A percentile compares a stretch with the other conserved stretches of the same genome.
phyloP scores from a whole-genome alignment of 2,888 invertebrate species.

The Papilio elwesi region DNA sequence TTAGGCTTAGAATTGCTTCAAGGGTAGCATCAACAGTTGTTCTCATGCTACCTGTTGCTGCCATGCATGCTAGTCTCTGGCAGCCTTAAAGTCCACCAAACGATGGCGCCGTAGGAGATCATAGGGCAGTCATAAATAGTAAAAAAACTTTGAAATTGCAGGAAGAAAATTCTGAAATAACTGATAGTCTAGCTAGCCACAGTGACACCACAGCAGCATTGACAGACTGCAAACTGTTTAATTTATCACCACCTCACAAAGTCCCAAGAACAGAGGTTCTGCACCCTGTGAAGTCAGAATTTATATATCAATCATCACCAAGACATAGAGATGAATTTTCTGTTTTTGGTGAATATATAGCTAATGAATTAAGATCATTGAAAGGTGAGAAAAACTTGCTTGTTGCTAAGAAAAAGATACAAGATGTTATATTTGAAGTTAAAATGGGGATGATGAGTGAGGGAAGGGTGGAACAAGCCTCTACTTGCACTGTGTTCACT shows the following conservation, averaged over 20 bases:
- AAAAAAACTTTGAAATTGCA: slow-evolving; percentile 53
- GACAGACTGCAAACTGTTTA: slow-evolving; percentile 61
- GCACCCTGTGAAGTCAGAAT: slow-evolving; percentile 58
- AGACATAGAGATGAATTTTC: slow-evolving; percentile 80
- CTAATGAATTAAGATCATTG: slow-evolving; percentile 83
- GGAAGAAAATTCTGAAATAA: slow-evolving; percentile 61
- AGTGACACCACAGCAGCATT: slow-evolving; percentile 52
- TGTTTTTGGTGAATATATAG: slow-evolving; percentile 85
- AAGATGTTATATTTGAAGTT: slow-evolving; percentile 85
- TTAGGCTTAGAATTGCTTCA: too few relatives aligned
- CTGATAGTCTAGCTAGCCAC: slow-evolving; percentile 52
- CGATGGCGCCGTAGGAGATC: too few relatives aligned
- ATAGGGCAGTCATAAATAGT: too few relatives aligned
- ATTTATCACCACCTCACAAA: slow-evolving; percentile 64
- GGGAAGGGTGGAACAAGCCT: slow-evolving; percentile 56
- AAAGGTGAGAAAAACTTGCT: slow-evolving; percentile 82
- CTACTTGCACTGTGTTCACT: slow-evolving; percentile 62
- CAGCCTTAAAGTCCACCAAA: too few relatives aligned
- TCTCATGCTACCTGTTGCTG: too few relatives aligned
- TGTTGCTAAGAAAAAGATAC: slow-evolving; percentile 85
- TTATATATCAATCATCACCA: slow-evolving; percentile 51
- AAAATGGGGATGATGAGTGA: slow-evolving; percentile 84
- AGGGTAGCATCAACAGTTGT: too few relatives aligned
- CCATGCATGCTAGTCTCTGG: too few relatives aligned
- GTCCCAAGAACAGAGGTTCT: slow-evolving; percentile 58